These are phyloP conservation scores for Theonella swinhoei DNA, from an alignment of 37 sponge, comb jelly and placozoan genomes.

Conservation along the genomic window DNA sequence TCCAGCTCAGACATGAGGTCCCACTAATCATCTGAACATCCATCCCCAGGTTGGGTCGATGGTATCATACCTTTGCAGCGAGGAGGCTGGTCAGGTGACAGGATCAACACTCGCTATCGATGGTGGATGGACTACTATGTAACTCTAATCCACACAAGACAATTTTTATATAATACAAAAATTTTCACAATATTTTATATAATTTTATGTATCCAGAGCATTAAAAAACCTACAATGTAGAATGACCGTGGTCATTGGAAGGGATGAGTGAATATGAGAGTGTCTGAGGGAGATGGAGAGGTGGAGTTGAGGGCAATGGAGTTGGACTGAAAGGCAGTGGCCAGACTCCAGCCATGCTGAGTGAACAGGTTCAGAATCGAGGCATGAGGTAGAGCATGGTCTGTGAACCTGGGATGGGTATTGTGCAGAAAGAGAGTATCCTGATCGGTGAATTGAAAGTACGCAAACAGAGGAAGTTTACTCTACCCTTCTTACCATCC, in stretches of 20 bases:
- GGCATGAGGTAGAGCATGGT: slow-evolving; percentile 42
- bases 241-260: background rate
- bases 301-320: slow-evolving; percentile 13
- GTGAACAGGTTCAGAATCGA: slow-evolving; percentile 60
- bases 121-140: slow-evolving; percentile 74
- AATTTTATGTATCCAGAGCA: background rate
- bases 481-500: slow-evolving; percentile 63
- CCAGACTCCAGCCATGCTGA: slow-evolving; percentile 68
- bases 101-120: slow-evolving; percentile 67
- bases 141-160: background rate
- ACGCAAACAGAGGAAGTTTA: too few relatives aligned
- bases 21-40: too few relatives aligned
- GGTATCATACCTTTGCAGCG: slow-evolving; percentile 58
- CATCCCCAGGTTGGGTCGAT: slow-evolving; percentile 45
- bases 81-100: slow-evolving; percentile 59
- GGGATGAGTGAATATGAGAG: slow-evolving; percentile 42
- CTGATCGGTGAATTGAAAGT: too few relatives aligned
- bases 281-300: slow-evolving; percentile 26
- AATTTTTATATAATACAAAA: background rate
- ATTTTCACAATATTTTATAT: background rate
- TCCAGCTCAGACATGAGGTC: too few relatives aligned
- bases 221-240: background rate
- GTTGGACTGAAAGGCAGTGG: slow-evolving; percentile 58
- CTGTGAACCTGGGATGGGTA: slow-evolving; percentile 42
- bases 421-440: background rate